Base-by-base conservation (phyloP, 1,140 invertebrate genomes). In the Helicoverpa armigera region DNA sequence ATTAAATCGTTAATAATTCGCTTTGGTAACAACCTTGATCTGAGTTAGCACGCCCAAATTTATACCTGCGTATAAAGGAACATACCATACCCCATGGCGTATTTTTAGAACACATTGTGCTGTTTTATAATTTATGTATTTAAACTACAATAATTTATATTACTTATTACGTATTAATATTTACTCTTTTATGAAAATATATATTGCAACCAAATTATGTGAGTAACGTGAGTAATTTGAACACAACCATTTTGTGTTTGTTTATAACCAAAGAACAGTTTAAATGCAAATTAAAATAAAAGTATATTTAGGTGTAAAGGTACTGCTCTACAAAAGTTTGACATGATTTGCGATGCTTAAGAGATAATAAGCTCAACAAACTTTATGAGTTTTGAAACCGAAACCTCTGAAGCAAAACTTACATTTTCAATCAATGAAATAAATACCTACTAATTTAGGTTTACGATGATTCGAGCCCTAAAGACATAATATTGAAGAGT, bases 1-100 rank as follows among this genome's bases (percentile, higher is more conserved):
- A 60, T 35, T 58, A 60, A 35, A 48, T 18, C 16, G 18, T 76
- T 65, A 76, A 65, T 76, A 63, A 53, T 60, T 76, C 43, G 29
- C 35, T 51, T 76, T 53, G 23, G 74, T 60, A 61, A 76, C 58
- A 76, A 76, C 74, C 74, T 76, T 76, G 74, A 31, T 76, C 31
- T 76, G 58, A 31, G 29, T 76, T 76, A 76, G 58, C 74, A 76
- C 48, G 48, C 51, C 43, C 13, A 51, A 76, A 23, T 31, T 61
- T 61, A 43, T 43, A 51, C 29, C 29, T 48, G 56, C 43, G 43
- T 16, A 56, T 18, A 76, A 76, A 61, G 73, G 73, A 76, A 76
- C 69, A 54, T 53, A 51, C 69, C 14, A 72, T 72, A 23, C 69
- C 35, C 69, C 23, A 72, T 14, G 69, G 69, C 48, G 23, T 72